Conservation (phyloP, 30 jellyfish, hydroid and myxozoan species). For the Hydractinia symbiolongicarpus region DNA sequence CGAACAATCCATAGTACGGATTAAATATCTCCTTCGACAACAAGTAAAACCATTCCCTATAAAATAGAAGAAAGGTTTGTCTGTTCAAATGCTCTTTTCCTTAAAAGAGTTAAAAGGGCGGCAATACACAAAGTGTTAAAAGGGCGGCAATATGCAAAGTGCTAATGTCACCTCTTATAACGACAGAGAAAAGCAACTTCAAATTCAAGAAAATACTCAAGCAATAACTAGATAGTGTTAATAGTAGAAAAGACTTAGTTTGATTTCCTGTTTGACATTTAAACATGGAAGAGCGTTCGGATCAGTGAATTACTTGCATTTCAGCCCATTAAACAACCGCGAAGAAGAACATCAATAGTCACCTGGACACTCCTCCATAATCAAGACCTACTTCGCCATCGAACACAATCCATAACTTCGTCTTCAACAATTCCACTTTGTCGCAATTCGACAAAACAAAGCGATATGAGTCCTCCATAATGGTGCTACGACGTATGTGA, state of each 20-base stretch:
- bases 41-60: slow-evolving; percentile 91
- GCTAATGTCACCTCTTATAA: too few relatives aligned
- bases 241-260: too few relatives aligned
- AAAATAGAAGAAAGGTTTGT: not conserved
- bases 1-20: slow-evolving; percentile 95
- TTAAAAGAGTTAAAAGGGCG: too few relatives aligned
- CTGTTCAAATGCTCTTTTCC: too few relatives aligned
- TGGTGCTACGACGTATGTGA: slow-evolving; percentile 57
- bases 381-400: slow-evolving; percentile 99
- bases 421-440: slow-evolving; percentile 64
- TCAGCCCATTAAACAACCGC: not conserved
- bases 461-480: slow-evolving; percentile 89
- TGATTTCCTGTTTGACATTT: too few relatives aligned
- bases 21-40: slow-evolving; percentile 85
- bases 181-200: too few relatives aligned
- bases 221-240: too few relatives aligned
- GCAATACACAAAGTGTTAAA: too few relatives aligned
- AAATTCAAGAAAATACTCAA: too few relatives aligned
- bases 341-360: not conserved
- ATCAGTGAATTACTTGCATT: not conserved
- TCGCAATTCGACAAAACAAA: slow-evolving; percentile 56
- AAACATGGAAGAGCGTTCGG: too few relatives aligned
- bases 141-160: too few relatives aligned
- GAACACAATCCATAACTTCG: slow-evolving; percentile 95
- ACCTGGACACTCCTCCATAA: slow-evolving; percentile 99